Base-by-base conservation (phyloP, 2,113 vertebrate genomes). In the Callospermophilus lateralis region DNA sequence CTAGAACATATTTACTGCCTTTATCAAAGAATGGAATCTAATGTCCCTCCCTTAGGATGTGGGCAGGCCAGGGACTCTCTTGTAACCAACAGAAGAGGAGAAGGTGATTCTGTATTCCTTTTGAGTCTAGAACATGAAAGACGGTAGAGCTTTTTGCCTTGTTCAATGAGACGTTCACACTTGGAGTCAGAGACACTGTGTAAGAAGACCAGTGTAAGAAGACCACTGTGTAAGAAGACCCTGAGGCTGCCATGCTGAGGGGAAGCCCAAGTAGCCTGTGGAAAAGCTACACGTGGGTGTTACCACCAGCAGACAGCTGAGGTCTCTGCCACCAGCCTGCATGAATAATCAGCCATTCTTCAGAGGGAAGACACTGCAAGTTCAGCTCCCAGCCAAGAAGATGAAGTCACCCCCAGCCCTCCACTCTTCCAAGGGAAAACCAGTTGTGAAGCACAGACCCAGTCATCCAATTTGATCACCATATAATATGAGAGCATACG, bases 341-440 rank as follows among this genome's bases (percentile, higher is more conserved):
- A 26, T 28, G 10, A 7, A 17, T 16, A 10, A 2, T 30, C 32
- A 68, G 15, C 30, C 39, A 0, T 45, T 45, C 0, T 0, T 4
- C 45, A 45, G 42, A 68, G 20, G 68, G 87, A 70, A 85, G 86
- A 30, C 4, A 24, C 2, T 11, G 4, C 73, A 3, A 63, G 24
- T 42, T 51, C 39, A 42, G n/a, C 72, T 45, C 3, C 15, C 17
- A 12, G 0, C 22, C 8, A 17, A 32, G 51, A 45, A 48, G 90
- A 11, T 19, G 30, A 32, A 34, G 45, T 39, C 30, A 8, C 15
- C 16, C 26, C 11, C 2, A 22, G 10, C 1, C 45, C 19, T 30
- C 32, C 30, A 19, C 2, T 0, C 45, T 53, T 72, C 70, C 67
- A 34, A 1, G 39, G 2, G 1, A n/a, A 51, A 48, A 7, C 51